A percentile compares a stretch with the other conserved stretches of the same genome.
Evolutionary conservation across 2,888 invertebrate species (phyloP).

Genomic region (Luperina testacea): DNA sequence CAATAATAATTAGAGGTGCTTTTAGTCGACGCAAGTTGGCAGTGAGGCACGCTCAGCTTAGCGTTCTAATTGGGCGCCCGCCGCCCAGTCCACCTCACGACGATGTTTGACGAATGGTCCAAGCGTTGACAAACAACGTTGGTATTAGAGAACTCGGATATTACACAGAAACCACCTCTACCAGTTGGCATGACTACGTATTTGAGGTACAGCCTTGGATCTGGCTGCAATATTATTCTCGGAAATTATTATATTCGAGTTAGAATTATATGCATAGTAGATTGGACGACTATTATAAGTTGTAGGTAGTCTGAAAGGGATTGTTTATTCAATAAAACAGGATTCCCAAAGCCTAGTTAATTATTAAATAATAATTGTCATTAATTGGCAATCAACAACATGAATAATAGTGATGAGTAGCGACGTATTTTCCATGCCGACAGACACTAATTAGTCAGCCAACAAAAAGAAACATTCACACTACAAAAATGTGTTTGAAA

Average conservation of each 20-base stretch:
- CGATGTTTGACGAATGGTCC: slow-evolving; percentile 70
- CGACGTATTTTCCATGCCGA: slow-evolving; percentile 43
- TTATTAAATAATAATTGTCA: slow-evolving; percentile 17
- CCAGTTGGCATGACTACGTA: slow-evolving; percentile 41
- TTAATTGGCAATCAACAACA: slow-evolving; percentile 21
- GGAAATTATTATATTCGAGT: slow-evolving; percentile 25
- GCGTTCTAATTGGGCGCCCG: slow-evolving; percentile 68
- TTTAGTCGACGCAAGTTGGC: slow-evolving; percentile 71
- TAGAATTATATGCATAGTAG: slow-evolving; percentile 6
- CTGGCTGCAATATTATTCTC: slow-evolving; percentile 44
- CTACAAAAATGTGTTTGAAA: slow-evolving; percentile 56
- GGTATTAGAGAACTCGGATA: slow-evolving; percentile 58
- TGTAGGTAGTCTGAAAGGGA: slow-evolving; percentile 10
- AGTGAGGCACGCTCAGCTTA: slow-evolving; percentile 70
- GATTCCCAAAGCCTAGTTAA: slow-evolving; percentile 14
- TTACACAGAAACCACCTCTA: slow-evolving; percentile 50
- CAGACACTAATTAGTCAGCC: slow-evolving; percentile 52
- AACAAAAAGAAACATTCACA: slow-evolving; percentile 44
- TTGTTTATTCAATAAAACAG: slow-evolving; percentile 27
- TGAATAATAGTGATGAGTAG: slow-evolving; percentile 39
- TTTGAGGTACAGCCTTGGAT: slow-evolving; percentile 31
- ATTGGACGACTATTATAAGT: slow-evolving; percentile 7
- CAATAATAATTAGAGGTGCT: slow-evolving; percentile 75
- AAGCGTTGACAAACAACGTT: slow-evolving; percentile 69
- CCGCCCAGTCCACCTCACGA: slow-evolving; percentile 59